phyloP scores from a whole-genome alignment of 2,888 invertebrate genomes.

The Cataglyphis livida region DNA sequence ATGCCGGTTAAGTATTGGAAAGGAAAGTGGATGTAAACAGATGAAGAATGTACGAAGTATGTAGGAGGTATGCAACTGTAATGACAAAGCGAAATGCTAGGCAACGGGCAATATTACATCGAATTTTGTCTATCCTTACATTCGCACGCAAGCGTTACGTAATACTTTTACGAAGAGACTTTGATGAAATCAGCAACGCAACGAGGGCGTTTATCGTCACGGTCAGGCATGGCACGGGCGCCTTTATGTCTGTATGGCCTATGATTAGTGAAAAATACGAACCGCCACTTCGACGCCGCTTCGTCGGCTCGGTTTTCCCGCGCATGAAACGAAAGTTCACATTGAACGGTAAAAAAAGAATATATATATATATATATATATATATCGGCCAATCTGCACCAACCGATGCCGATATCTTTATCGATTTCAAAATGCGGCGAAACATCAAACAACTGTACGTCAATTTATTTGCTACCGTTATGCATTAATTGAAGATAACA shows the following conservation, averaged over 20 bases:
- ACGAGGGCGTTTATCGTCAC: conserved; percentile 42
- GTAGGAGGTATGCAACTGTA: conserved; percentile 33
- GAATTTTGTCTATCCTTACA: conserved; percentile 38
- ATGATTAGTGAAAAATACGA: conserved; percentile 67
- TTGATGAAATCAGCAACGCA: conserved; percentile 55
- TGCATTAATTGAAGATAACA: conserved; percentile 33
- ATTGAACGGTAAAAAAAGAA: background rate
- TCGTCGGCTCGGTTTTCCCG: conserved; percentile 28
- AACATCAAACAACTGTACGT: conserved; percentile 19
- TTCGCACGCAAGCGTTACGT: background rate
- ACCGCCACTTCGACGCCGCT: conserved; percentile 39
- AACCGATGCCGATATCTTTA: background rate
- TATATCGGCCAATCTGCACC: background rate
- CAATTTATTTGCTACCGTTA: conserved; percentile 29
- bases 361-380: background rate
- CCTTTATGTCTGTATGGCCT: conserved; percentile 56
- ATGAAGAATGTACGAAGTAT: background rate
- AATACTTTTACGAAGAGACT: conserved; percentile 24
- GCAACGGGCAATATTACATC: conserved; percentile 25
- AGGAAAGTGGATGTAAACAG: conserved; percentile 38
- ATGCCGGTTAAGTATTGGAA: conserved; percentile 32
- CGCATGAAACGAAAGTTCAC: background rate
- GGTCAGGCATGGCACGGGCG: conserved; percentile 48
- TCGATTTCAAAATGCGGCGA: conserved; percentile 37
- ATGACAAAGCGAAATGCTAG: conserved; percentile 37